A percentile compares a stretch with the other conserved stretches of the same genome.
phyloP scores from a whole-genome alignment of 2,113 vertebrate species.

The Equus quagga region DNA sequence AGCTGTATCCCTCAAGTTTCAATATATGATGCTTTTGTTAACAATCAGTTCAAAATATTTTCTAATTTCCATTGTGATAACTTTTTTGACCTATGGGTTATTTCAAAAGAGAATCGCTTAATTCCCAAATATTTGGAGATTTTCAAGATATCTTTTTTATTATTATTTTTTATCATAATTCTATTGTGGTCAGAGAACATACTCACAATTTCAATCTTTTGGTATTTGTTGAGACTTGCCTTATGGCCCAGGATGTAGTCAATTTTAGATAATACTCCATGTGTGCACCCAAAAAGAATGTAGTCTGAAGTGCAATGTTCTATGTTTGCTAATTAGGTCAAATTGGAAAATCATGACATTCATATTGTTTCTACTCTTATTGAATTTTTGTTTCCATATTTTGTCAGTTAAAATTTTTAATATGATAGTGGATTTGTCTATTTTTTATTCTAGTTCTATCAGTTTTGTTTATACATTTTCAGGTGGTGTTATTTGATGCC shows the following conservation, averaged over 20 bases:
- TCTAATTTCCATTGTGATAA: background rate
- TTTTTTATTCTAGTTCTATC: background rate
- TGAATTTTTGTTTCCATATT: background rate
- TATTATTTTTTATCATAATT: background rate
- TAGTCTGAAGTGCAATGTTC: background rate
- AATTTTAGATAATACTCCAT: background rate
- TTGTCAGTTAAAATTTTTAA: background rate
- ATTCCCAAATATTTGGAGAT: constrained; percentile 4
- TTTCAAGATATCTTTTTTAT: background rate
- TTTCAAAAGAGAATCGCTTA: background rate
- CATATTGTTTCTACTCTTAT: background rate
- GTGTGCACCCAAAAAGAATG: background rate
- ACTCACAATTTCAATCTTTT: background rate
- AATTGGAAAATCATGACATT: background rate
- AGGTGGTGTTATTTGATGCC: background rate
- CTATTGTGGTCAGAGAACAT: background rate
- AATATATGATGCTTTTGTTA: background rate
- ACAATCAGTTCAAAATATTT: background rate
- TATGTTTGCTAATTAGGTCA: background rate
- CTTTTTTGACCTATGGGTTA: background rate
- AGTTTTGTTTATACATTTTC: background rate
- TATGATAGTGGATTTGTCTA: background rate
- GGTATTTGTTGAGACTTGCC: background rate
- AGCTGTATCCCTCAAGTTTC: background rate
- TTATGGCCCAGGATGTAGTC: background rate